Conservation (phyloP, 2,797 vertebrate genomes). For the Rallus crepitans region DNA sequence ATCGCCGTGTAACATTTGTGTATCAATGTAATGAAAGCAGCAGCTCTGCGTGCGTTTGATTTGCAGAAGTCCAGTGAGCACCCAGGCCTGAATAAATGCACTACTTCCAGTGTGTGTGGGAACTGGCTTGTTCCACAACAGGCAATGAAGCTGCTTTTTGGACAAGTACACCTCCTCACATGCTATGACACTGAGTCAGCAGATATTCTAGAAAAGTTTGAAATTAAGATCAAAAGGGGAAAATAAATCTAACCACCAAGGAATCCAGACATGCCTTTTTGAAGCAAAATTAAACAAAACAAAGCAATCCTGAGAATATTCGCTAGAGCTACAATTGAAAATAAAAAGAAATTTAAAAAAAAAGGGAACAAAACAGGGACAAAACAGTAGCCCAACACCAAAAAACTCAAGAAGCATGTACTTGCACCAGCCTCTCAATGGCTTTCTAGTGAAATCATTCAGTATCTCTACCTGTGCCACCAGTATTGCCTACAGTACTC, state of each 20-base stretch:
- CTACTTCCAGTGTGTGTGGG: too few species aligned
- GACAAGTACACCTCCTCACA: neutral
- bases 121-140: too few species aligned
- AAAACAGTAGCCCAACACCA: accelerated
- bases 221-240: neutral
- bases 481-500: neutral
- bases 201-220: neutral
- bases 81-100: too few species aligned
- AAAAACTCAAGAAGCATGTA: neutral
- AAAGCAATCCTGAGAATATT: neutral
- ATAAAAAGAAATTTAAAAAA: neutral
- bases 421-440: neutral
- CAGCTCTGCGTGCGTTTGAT: too few species aligned
- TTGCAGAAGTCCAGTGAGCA: too few species aligned
- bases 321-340: neutral
- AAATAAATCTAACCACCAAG: neutral
- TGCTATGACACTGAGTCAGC: neutral
- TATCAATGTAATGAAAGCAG: too few species aligned
- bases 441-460: neutral
- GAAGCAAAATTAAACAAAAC: neutral
- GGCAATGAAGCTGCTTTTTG: too few species aligned
- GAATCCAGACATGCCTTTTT: neutral
- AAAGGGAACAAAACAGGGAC: neutral
- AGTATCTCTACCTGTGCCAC: neutral
- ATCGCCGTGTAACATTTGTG: too few species aligned